phyloP scores from a whole-genome alignment of 2,888 invertebrate species.

The Eupithecia abbreviata region DNA sequence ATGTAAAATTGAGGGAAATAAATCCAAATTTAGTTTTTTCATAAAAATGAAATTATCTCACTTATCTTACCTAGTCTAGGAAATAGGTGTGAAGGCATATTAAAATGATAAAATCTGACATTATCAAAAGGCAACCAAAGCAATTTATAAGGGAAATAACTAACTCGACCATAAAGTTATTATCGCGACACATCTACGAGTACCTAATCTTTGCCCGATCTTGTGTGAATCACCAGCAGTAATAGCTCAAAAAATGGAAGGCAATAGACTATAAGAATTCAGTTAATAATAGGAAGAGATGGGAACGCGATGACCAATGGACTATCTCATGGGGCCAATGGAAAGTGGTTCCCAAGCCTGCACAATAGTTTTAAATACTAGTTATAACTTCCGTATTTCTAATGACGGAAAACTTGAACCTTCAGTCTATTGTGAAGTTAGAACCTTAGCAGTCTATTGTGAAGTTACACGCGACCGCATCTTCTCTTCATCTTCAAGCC shows the following conservation, averaged over 20 bases:
- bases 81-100: neutral
- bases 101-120: neutral
- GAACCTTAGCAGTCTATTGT: neutral
- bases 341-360: slow-evolving; percentile 33
- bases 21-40: too few species aligned
- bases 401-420: neutral
- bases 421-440: neutral
- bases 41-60: too few species aligned
- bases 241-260: slow-evolving; percentile 42
- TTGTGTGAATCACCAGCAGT: slow-evolving; percentile 37
- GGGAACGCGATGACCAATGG: slow-evolving; percentile 43
- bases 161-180: neutral
- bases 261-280: slow-evolving; percentile 34
- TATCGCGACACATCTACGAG: neutral
- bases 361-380: slow-evolving; percentile 34
- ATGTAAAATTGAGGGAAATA: too few species aligned
- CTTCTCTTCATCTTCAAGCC: neutral
- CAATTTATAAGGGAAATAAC: neutral
- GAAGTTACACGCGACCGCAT: neutral
- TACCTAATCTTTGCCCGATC: slow-evolving; percentile 12
- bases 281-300: slow-evolving; percentile 35
- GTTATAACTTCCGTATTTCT: slow-evolving; percentile 3
- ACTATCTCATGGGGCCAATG: slow-evolving; percentile 8
- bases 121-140: neutral
- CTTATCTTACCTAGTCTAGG: neutral